Base-by-base conservation (phyloP, 2,888 invertebrate genomes). In the Agrotis clavis region DNA sequence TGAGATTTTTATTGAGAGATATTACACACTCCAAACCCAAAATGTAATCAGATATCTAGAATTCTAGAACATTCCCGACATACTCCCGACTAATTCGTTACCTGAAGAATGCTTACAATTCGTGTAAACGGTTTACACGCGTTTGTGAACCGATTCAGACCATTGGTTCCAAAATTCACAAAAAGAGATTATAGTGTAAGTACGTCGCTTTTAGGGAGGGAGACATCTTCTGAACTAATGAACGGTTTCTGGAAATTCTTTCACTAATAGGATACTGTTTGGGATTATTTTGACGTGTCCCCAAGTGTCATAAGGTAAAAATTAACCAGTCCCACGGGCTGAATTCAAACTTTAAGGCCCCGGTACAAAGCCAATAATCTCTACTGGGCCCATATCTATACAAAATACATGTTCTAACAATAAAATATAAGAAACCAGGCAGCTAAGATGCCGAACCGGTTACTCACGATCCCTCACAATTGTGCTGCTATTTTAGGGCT, bases 401-500 rank as follows among this genome's bases (percentile, higher is more conserved):
- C 54, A 64, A 74, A 67, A 19, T 48, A 62, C 54, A n/a, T 65
- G 21, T n/a, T 45, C 45, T 35, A 45, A 41, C 79, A 60, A 79
- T 60, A 70, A 75, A 78, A 60, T 51, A 4, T 60, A 45, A 57
- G 60, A 54, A 51, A 68, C 56, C 65, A 65, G 57, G 50, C 50
- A 25, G 78, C 81, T 71, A 69, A 78, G 84, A 90, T 90, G 81
- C 88, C 87, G 70, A 74, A 64, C 67, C 71, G 65, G 79, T 89
- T 89, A 88, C 84, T 91, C 90, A 90, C 85, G 75, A 71, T 65
- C 71, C 71, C 79, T 71, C 67, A 83, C 85, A 87, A 88, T 89
- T 88, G 87, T 68, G 30, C 47, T 53, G 79, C 88, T 90, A 91
- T 91, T 91, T 90, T 85, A 86, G 88, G 86, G 87, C 73, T 75